Base-by-base conservation (phyloP, 2,113 vertebrate species). In the Columba livia region DNA sequence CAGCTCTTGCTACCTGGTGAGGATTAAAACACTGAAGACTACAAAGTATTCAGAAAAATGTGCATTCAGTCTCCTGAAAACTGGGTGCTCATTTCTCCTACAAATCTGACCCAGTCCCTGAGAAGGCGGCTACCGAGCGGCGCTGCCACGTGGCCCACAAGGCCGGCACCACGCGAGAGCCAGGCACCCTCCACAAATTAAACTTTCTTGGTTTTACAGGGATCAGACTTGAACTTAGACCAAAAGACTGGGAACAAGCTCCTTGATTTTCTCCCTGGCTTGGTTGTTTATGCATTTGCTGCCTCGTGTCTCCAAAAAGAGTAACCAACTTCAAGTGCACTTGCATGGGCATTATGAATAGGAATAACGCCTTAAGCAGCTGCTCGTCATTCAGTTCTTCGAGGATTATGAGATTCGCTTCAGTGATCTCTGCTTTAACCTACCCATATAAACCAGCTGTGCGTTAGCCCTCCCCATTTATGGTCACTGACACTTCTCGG, bases 381-480 rank as follows among this genome's bases (percentile, higher is more conserved):
- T 89, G 94, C 88, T 96, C 74, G 79, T 90, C 93, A 84, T 95
- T 94, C 88, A 92, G 0, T 89, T 96, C 85, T 88, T 94, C 0
- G 0, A 96, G 90, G 94, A 96, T 95, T 96, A 92, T 75, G 83
- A 89, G 90, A 64, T 79, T 95, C 2, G 17, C 92, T 89, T 91
- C 90, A 94, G 75, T 89, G 88, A 93, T 90, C 94, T 90, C 85
- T 90, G 92, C 92, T 94, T 92, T 92, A 95, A 95, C 88, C 75
- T 79, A 85, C 72, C 79, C 93, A 57, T 48, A 90, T 16, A 95
- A 94, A 92, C 89, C 88, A 96, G 94, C 90, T 95, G 83, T 89
- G 77, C 13, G 0, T 82, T 84, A 90, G 93, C 88, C 69, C 53
- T 93, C 79, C 79, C 90, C 79, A 81, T 94, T 94, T 96, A 96